Base-by-base conservation (phyloP, 2,797 vertebrate genomes). In the Hemitrygon akajei region DNA sequence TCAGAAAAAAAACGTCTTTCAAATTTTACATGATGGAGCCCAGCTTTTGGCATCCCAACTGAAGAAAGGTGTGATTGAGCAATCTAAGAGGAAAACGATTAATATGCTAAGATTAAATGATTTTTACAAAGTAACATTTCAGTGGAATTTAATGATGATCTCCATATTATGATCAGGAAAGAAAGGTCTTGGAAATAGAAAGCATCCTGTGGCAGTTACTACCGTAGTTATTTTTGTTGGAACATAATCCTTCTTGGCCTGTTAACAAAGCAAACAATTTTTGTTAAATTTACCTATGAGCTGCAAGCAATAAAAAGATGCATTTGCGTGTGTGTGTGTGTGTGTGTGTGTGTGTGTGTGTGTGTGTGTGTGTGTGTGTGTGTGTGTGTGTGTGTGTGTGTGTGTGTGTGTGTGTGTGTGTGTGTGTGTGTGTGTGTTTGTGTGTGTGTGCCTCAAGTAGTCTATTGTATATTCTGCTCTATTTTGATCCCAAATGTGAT, bases 401-500 rank as follows among this genome's bases (percentile, higher is more conserved):
- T 47, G 47, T 47, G 47, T 47, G 47, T 47, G 40, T 47, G 40
- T 47, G 40, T 47, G 40, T 47, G 40, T 47, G 40, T 47, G 40
- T 47, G 40, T 47, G n/a, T n/a, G n/a, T n/a, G n/a, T n/a, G n/a
- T n/a, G n/a, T n/a, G n/a, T n/a, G n/a, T n/a, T 69, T 75, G 20
- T 73, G 71, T 76, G 34, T 81, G 40, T 81, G 91, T 56, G 40
- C 30, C 71, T 40, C 47, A 47, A 69, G 14, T n/a, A 76, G 56
- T 75, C 25, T 58, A 5, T 40, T 47, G 37, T 30, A 5, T 27
- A 40, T 75, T 40, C 73, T 93, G 91, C 25, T 37, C 12, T 93
- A 93, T 56, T 58, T 76, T 93, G 71, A 93, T 93, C 69, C 91
- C 91, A 93, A 93, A 76, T 56, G 71, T 73, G 91, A 93, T 93